Percentiles rank a stretch among this genome's conserved stretches.
These are phyloP conservation scores for Hyperoplus lanceolatus DNA, from an alignment of 2,797 vertebrate genomes.

Conservation along the genomic window DNA sequence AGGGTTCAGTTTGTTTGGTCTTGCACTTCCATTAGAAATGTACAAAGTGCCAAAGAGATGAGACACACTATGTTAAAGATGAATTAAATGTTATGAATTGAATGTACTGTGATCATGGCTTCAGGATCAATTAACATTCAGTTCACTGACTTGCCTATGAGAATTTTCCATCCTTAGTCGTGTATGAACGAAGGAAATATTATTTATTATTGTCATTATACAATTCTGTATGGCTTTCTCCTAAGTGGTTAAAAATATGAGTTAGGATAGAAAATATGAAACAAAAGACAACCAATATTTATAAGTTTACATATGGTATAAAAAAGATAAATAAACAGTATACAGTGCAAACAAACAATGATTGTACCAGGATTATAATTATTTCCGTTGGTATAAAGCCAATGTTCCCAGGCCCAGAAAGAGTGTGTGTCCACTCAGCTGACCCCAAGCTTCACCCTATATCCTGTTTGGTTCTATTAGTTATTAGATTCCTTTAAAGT, in stretches of 20 bases:
- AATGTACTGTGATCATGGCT: constrained; percentile 13
- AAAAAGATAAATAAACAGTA: no score
- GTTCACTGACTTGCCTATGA: constrained; percentile 21
- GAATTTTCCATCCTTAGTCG: constrained; percentile 15
- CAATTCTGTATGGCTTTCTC: no score
- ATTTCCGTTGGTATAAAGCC: no score
- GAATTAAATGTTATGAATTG: constrained; percentile 10
- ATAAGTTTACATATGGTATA: no score
- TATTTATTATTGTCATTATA: no score
- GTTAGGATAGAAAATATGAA: no score
- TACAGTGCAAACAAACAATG: no score
- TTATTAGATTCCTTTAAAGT: constrained; percentile 19
- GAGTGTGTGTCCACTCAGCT: constrained; percentile 18
- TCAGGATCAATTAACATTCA: constrained; percentile 14
- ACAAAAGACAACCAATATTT: no score
- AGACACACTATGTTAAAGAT: background rate
- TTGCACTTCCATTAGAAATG: background rate
- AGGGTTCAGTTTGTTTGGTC: constrained; percentile 5
- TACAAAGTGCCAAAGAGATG: constrained; percentile 6
- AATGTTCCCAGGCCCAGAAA: constrained; percentile 56
- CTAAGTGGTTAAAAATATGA: no score
- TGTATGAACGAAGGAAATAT: constrained; percentile 19
- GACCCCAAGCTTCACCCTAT: constrained; percentile 59
- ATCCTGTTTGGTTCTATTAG: constrained; percentile 70
- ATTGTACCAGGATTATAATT: no score